Base-by-base conservation (phyloP, 2,113 vertebrate species). In the Sander lucioperca region DNA sequence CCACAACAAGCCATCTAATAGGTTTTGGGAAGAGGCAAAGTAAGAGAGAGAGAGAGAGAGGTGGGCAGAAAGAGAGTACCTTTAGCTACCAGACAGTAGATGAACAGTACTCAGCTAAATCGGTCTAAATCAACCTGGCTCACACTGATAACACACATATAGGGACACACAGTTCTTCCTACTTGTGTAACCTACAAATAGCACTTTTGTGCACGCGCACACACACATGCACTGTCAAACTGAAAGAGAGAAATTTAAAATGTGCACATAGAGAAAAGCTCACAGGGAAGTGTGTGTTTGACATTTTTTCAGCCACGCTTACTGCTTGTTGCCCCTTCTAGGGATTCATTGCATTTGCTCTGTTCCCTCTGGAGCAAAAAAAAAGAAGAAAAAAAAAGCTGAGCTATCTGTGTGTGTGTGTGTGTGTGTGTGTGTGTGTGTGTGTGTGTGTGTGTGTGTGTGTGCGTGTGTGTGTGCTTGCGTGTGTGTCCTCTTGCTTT, bases 1-100 rank as follows among this genome's bases (percentile, higher is more conserved):
- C 79, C 33, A 83, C 88, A 83, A 72, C 74, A 86, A 82, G 59
- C 58, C 77, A 80, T 69, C 81, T 85, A 86, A 86, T 88, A 74
- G 72, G 54, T 84, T 92, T 86, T 77, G 18, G 72, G 72, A 53
- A 63, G 76, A 66, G 48, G 12, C 78, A 57, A 51, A 10, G 4
- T n/a, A 27, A 18, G 11, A 56, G 53, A 70, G 58, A 45, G n/a
- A 53, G 9, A 70, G 14, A 72, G 43, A 54, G 72, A 33, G n/a
- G 3, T 5, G 30, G n/a, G 27, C 25, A 18, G 18, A 56, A 36
- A n/a, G 30, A 43, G 10, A 63, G 36, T n/a, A 67, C 23, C 57
- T 84, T 83, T 77, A 78, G 77, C 61, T 43, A 43, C 39, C 59
- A 3, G 64, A 77, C 13, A 79, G 78, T 59, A 43, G 65, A 75